phyloP scores from a whole-genome alignment of 2,888 invertebrate genomes.

The Hetaerina titia region DNA sequence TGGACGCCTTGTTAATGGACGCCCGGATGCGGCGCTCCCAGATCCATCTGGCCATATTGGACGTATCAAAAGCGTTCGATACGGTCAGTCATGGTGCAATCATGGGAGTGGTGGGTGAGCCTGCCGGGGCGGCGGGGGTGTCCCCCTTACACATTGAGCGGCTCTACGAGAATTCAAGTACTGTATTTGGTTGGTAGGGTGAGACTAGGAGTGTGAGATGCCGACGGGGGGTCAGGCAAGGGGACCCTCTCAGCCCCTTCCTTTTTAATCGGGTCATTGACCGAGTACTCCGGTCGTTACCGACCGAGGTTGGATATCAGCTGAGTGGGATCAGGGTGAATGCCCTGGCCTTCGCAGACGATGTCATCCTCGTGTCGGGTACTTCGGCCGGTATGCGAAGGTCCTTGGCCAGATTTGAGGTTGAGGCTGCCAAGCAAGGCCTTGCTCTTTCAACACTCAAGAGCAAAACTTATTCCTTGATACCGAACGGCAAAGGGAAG shows the following conservation, averaged over 20 bases:
- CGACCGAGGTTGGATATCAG: conserved; percentile 70
- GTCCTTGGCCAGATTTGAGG: conserved; percentile 71
- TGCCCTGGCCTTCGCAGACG: conserved; percentile 76
- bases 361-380: conserved; percentile 74
- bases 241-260: conserved; percentile 75
- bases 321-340: conserved; percentile 71
- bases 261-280: conserved; percentile 74
- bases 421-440: not conserved
- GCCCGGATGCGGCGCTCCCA: not conserved
- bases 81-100: not conserved
- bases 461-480: not conserved
- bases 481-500: not conserved
- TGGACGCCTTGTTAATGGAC: not conserved
- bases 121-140: not conserved
- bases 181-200: not conserved
- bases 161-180: not conserved
- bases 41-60: not conserved
- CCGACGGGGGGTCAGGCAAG: conserved; percentile 76
- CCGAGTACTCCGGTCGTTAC: conserved; percentile 69
- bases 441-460: not conserved
- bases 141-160: not conserved
- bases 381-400: conserved; percentile 74
- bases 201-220: not conserved
- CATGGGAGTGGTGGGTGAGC: not conserved
- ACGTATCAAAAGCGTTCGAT: not conserved